phyloP scores from a whole-genome alignment of 2,888 invertebrate species.

The Halictus ligatus region DNA sequence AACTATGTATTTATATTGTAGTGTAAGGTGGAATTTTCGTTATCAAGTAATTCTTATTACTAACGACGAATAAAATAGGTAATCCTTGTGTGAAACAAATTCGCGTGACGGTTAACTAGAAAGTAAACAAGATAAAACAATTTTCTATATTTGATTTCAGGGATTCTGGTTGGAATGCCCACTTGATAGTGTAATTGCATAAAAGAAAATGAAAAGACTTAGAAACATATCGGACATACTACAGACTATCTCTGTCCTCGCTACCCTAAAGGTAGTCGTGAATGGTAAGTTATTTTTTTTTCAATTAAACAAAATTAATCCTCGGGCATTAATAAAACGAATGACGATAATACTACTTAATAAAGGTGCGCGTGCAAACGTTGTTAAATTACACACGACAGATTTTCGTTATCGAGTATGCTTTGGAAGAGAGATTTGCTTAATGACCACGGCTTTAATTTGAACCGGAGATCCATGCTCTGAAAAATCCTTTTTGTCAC shows the following conservation, averaged over 20 bases:
- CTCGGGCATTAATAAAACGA: background rate
- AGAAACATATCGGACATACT: conserved; percentile 89
- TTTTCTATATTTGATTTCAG: conserved; percentile 59
- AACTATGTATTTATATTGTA: background rate
- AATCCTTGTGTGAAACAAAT: background rate
- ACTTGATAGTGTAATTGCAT: conserved; percentile 71
- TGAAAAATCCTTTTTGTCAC: conserved; percentile 37
- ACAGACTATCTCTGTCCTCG: conserved; percentile 94
- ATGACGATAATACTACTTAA: background rate
- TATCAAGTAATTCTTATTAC: background rate
- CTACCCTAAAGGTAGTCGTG: conserved; percentile 92
- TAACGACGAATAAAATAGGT: background rate
- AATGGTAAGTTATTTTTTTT: conserved; percentile 87
- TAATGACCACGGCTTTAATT: background rate
- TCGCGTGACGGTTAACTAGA: background rate
- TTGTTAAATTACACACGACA: background rate
- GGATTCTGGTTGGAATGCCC: conserved; percentile 78
- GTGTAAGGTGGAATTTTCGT: background rate
- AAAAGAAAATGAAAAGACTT: conserved; percentile 87
- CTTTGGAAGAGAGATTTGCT: background rate
- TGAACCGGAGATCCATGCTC: background rate
- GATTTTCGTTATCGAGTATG: background rate
- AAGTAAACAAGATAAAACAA: background rate
- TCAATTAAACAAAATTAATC: background rate
- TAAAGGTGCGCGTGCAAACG: background rate